Base-by-base conservation (phyloP, 64 coral and sea anemone species). In the Actinia tenebrosa region DNA sequence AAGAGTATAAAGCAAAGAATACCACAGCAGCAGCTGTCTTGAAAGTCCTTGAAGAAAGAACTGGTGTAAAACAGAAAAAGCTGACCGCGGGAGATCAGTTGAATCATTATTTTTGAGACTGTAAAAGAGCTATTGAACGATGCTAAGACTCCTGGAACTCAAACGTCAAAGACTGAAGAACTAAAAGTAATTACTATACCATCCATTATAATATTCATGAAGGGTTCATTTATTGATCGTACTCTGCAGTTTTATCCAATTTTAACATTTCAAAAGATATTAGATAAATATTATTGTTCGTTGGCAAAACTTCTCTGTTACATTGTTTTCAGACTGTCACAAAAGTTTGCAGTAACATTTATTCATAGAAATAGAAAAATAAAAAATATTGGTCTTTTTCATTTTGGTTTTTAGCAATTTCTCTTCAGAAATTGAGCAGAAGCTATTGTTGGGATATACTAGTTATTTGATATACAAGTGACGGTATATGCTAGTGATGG, bases 291-390 rank as follows among this genome's bases (percentile, higher is more conserved):
- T 37, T 37, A 37, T 37, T 37, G 30, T 20, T 64, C 19, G 19
- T 16, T 17, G 16, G 18, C 19, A 64, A 16, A 64, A 20, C 16
- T 19, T 19, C 6, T 64, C 22, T 17, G 22, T 37, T 37, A 37
- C 1, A 37, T 19, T 64, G 62, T 64, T 64, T 79, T 23, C 44
- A 84, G 82, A 20, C 42, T 18, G 16, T 56, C 17, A n/a, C 83
- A 16, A 27, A 87, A 62, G 86, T 91, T 11, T 43, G 56, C 20
- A 91, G 84, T 80, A 86, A 91, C 72, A 77, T 91, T 87, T 47
- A 87, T 50, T 45, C 78, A 86, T 56, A 82, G 22, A n/a, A 85
- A 91, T 15, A 91, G 81, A 77, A 77, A 66, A 44, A 37, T 37
- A 37, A 37, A 37, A 37, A 37, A 37, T 37, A 37, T 37, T 37